Percentiles rank a stretch among this genome's conserved stretches.
Evolutionary conservation across 2,888 invertebrate species (phyloP).

Genomic region (Noctua fimbriata): DNA sequence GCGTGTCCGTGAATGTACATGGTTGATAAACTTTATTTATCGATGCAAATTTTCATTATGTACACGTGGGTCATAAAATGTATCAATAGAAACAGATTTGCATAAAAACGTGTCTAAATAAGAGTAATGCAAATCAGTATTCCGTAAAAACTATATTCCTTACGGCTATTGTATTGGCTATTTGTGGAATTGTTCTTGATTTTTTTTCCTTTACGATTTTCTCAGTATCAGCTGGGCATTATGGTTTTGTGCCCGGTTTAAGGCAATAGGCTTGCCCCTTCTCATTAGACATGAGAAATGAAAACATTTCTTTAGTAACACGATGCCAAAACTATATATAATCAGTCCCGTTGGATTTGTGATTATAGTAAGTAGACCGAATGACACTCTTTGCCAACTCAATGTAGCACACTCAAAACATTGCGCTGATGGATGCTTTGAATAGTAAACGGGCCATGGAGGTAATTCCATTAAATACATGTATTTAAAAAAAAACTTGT

Average conservation of each 20-base stretch:
- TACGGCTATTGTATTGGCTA: neutral
- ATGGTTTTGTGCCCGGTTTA: neutral
- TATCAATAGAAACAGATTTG: slow-evolving; percentile 14
- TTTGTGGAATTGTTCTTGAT: neutral
- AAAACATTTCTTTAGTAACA: neutral
- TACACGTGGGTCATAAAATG: slow-evolving; percentile 3
- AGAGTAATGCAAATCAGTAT: neutral
- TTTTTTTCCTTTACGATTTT: too few species aligned
- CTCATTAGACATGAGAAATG: neutral
- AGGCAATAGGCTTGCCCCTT: neutral
- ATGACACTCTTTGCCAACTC: neutral
- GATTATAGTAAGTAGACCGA: neutral
- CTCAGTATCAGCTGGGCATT: too few species aligned
- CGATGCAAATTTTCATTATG: neutral
- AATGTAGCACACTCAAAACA: too few species aligned
- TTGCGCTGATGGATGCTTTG: neutral
- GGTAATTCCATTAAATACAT: too few species aligned
- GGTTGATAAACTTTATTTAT: neutral
- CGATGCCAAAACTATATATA: too few species aligned
- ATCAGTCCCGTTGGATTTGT: neutral
- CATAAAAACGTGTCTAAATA: slow-evolving; percentile 13
- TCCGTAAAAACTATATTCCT: too few species aligned
- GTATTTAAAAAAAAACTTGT: too few species aligned
- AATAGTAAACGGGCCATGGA: too few species aligned
- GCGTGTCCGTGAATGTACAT: slow-evolving; percentile 17